Base-by-base conservation (phyloP, 2,888 invertebrate species). In the Drosophila engyochracea region DNA sequence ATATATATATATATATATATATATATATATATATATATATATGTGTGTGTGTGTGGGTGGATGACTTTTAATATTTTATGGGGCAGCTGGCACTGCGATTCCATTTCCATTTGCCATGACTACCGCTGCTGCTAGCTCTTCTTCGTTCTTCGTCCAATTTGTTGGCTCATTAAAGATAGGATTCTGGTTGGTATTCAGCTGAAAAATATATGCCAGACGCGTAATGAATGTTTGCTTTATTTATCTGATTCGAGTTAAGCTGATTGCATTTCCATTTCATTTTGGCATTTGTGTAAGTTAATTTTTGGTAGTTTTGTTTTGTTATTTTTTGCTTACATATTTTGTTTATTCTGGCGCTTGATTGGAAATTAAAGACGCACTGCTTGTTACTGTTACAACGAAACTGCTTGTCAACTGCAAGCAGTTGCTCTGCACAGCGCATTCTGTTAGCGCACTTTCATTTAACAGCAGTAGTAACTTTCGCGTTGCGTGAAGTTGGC, bases 41-140 rank as follows among this genome's bases (percentile, higher is more conserved):
- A n/a, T 19, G 28, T 49, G 49, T 39, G 16, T 25, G 28, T 22
- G 61, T 61, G 55, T 60, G 68, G 44, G 30, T 64, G 78, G 47
- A 51, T 69, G 76, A 79, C 74, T 86, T 85, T 84, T 83, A 84
- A 86, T 86, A 83, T 85, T 84, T 85, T 74, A 85, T 85, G 61
- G 79, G 84, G 83, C 86, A 86, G 82, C 76, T 83, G 83, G 76
- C 74, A 81, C 68, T 73, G 76, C 63, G 75, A 79, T 71, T 79
- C 57, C 75, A 65, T 66, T 71, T 74, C 57, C 75, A 66, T 64
- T 75, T 78, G 78, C 63, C 69, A 59, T 69, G 41, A 71, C 62
- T 47, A 44, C 30, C 12, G 19, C 30, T 22, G n/a, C 54, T 16
- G 53, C 35, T 47, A 1, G 28, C 31, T 7, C 47, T 22, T 25